phyloP scores from a whole-genome alignment of 1,140 invertebrate species.

The Cydia fagiglandana region DNA sequence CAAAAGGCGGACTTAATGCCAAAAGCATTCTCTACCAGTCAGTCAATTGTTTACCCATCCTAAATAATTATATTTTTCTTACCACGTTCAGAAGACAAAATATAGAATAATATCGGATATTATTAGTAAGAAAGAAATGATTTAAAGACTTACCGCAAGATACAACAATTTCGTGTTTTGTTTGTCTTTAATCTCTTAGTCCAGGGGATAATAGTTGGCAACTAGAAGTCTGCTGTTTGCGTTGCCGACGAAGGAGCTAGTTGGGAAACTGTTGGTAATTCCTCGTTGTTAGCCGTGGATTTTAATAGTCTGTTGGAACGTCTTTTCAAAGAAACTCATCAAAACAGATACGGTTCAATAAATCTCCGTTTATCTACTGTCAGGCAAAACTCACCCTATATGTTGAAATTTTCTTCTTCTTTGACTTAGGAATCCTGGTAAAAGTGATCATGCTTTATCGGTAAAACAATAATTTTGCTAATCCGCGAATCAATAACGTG shows the following conservation, averaged over 20 bases:
- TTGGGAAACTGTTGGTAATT: slow-evolving; percentile 59
- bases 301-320: slow-evolving; percentile 39
- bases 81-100: not conserved
- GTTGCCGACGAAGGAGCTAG: slow-evolving; percentile 57
- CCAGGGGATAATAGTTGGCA: slow-evolving; percentile 64
- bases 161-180: slow-evolving; percentile 40
- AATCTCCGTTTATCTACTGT: not conserved
- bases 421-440: not conserved
- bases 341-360: not conserved
- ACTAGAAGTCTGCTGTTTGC: slow-evolving; percentile 63
- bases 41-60: too few relatives aligned
- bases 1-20: too few relatives aligned
- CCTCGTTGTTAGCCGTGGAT: slow-evolving; percentile 47
- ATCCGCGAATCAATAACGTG: too few relatives aligned
- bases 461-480: too few relatives aligned
- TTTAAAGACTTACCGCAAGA: not conserved
- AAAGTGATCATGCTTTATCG: too few relatives aligned
- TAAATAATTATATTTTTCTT: too few relatives aligned
- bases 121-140: not conserved
- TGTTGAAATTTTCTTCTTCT: not conserved
- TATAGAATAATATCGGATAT: not conserved
- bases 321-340: not conserved
- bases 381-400: not conserved
- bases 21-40: too few relatives aligned
- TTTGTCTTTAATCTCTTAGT: slow-evolving; percentile 54